Percentiles rank a stretch among this genome's conserved stretches.
Evolutionary conservation across 1,140 invertebrate species (phyloP).

Genomic region (Drosophila dunni): DNA sequence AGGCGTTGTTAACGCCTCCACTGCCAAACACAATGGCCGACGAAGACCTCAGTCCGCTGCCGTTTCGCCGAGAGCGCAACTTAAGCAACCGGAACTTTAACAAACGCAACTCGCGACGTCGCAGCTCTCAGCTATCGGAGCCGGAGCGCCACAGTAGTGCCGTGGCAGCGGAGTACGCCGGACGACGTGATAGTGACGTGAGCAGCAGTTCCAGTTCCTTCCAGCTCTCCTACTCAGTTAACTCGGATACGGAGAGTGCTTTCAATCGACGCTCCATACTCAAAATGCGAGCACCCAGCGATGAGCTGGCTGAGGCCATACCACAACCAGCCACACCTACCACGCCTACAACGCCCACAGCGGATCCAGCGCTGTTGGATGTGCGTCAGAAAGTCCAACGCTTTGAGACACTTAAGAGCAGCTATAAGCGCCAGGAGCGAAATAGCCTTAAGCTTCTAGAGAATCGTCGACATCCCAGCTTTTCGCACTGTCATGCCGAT

Average conservation of each 20-base stretch:
- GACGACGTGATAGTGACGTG: slow-evolving; percentile 28
- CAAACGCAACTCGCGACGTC: slow-evolving; percentile 71
- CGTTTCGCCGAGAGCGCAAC: slow-evolving; percentile 79
- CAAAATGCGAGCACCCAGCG: slow-evolving; percentile 58
- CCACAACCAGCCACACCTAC: neutral
- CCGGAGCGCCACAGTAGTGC: slow-evolving; percentile 55
- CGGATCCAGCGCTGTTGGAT: slow-evolving; percentile 71
- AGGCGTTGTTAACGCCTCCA: slow-evolving; percentile 5
- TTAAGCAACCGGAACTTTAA: slow-evolving; percentile 80
- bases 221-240: slow-evolving; percentile 68
- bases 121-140: slow-evolving; percentile 55
- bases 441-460: slow-evolving; percentile 63
- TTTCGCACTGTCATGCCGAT: slow-evolving; percentile 37
- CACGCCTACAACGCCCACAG: slow-evolving; percentile 42
- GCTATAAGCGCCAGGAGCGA: slow-evolving; percentile 54
- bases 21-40: slow-evolving; percentile 59
- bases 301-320: slow-evolving; percentile 11
- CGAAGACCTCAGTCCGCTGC: slow-evolving; percentile 74
- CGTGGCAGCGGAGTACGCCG: slow-evolving; percentile 37
- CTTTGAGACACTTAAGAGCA: slow-evolving; percentile 66
- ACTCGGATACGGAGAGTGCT: slow-evolving; percentile 72
- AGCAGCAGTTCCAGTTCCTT: slow-evolving; percentile 67
- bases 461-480: slow-evolving; percentile 57
- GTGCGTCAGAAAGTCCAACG: slow-evolving; percentile 76
- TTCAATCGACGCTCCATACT: slow-evolving; percentile 62